These are phyloP conservation scores for Albula goreensis DNA, from an alignment of 2,113 vertebrate species.

Conservation along the genomic window DNA sequence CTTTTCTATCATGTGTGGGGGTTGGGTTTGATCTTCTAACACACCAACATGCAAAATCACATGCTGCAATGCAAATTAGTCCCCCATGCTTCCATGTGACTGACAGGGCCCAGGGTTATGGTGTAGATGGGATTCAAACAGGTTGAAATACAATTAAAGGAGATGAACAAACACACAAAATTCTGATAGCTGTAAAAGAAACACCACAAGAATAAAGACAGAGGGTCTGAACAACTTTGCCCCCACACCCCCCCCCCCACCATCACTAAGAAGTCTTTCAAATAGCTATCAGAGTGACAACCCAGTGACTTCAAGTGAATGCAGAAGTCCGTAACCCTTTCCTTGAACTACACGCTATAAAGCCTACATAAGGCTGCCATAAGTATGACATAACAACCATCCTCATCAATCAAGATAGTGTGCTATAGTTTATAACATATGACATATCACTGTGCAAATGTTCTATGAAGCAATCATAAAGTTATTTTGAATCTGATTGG, in stretches of 20 bases:
- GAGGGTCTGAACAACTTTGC: too few relatives aligned
- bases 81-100: constrained; percentile 9
- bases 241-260: neutral
- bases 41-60: constrained; percentile 26
- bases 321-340: neutral
- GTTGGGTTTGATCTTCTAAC: neutral
- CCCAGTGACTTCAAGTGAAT: neutral
- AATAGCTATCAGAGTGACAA: constrained; percentile 26
- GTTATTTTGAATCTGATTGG: too few relatives aligned
- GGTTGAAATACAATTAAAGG: neutral
- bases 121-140: neutral
- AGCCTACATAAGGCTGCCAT: too few relatives aligned
- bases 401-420: too few relatives aligned
- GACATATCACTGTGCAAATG: too few relatives aligned
- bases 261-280: neutral
- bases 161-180: constrained; percentile 5
- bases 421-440: too few relatives aligned
- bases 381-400: too few relatives aligned
- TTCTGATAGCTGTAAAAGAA: constrained; percentile 33
- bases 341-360: too few relatives aligned
- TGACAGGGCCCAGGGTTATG: neutral
- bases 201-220: too few relatives aligned
- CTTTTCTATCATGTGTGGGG: neutral
- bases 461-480: too few relatives aligned
- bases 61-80: constrained; percentile 15